Percentiles rank a stretch among this genome's conserved stretches.
Evolutionary conservation across 2,888 invertebrate genomes (phyloP).

Genomic region (Brachypalpus laphriformis): DNA sequence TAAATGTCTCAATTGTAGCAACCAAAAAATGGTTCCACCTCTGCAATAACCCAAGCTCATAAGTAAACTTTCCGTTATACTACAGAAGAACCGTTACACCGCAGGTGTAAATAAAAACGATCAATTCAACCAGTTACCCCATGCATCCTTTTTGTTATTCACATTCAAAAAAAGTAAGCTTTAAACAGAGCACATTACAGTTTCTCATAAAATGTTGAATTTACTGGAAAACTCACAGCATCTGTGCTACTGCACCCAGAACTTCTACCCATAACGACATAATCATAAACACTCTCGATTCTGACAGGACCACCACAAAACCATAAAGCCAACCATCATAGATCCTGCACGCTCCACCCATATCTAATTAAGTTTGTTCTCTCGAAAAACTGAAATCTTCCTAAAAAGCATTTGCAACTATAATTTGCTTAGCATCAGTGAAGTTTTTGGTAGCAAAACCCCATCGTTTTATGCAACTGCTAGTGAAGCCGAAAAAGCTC

Average conservation of each 20-base stretch:
- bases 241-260: constrained; percentile 12
- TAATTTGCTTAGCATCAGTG: constrained; percentile 43
- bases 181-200: not conserved
- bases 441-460: not conserved
- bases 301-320: not conserved
- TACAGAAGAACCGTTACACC: no score
- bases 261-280: constrained; percentile 22
- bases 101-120: not conserved
- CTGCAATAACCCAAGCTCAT: no score
- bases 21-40: no score
- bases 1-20: no score
- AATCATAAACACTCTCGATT: constrained; percentile 35
- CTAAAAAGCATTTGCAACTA: constrained; percentile 40
- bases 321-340: not conserved
- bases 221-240: not conserved
- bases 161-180: not conserved
- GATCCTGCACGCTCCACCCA: not conserved
- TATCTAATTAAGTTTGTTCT: constrained; percentile 35
- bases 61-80: no score
- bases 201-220: constrained; percentile 9
- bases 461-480: constrained; percentile 1
- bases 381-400: constrained; percentile 18
- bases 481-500: not conserved
- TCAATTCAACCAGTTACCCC: not conserved
- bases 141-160: not conserved